Base-by-base conservation (phyloP, 30 jellyfish, hydroid and myxozoan genomes). In the Chrysaora quinquecirrha region DNA sequence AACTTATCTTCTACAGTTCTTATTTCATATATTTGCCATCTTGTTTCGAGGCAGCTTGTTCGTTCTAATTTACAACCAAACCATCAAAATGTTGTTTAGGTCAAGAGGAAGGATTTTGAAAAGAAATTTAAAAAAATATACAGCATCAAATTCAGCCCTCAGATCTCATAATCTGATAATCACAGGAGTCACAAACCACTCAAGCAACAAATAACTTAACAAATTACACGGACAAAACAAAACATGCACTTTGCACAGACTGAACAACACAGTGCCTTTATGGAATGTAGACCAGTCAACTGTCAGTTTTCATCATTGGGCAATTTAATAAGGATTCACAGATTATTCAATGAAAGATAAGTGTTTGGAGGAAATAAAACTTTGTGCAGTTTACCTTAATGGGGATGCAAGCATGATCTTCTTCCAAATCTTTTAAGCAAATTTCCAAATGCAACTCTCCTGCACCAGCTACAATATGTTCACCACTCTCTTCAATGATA, bases 381-480 rank as follows among this genome's bases (percentile, higher is more conserved):
- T 64, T 75, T 2, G 90, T 75, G 90, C 68, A 2, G 1, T n/a
- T 46, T 30, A 85, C 96, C 85, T 87, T 94, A 52, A 89, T 66
- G 23, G 98, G 98, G 22, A 95, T 95, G 84, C 99, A 93, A 54
- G 99, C 99, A 84, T 95, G 99, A 48, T 95, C 99, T 78, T 95
- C 99, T 71, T 95, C 99, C 38, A 95, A 73, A 90, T 95, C 99
- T 84, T 95, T 95, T 34, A 95, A 84, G 87, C 99, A 95, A 62
- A 95, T 95, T 80, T 95, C 99, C 87, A 95, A 83, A 86, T 95
- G 99, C 69, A 95, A 83, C 62, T 95, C 99, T 46, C 99, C 99
- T 65, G 99, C 99, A 24, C 99, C 99, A 82, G 99, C 99, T 73
- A 95, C 97, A 80, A 95, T 95, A 71, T 95, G 98, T 77, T 95